Percentiles rank a stretch among this genome's conserved stretches.
phyloP scores from a whole-genome alignment of 37 sponge, comb jelly and placozoan genomes.

The Amphimedon queenslandica region DNA sequence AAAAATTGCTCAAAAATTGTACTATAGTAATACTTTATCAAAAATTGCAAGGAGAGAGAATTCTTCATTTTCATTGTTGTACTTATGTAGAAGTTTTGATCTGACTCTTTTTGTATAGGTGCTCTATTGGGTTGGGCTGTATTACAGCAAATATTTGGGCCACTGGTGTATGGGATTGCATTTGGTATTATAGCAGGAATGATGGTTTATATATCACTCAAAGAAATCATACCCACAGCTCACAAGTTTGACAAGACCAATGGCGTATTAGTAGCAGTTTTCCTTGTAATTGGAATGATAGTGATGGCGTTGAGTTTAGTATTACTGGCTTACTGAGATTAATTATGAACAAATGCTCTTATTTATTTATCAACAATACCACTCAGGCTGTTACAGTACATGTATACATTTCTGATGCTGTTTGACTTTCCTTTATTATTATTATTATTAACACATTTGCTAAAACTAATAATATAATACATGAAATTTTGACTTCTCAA shows the following conservation, averaged over 20 bases:
- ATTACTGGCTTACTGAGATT: slow-evolving; percentile 19
- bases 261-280: slow-evolving; percentile 17
- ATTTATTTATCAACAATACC: too few relatives aligned
- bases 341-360: neutral
- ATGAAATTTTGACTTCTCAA: too few relatives aligned
- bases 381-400: too few relatives aligned
- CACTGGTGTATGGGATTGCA: slow-evolving; percentile 48
- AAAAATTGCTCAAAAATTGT: neutral
- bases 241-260: slow-evolving; percentile 47
- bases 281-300: slow-evolving; percentile 49
- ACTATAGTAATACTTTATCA: too few relatives aligned
- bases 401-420: too few relatives aligned
- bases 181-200: slow-evolving; percentile 72
- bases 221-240: slow-evolving; percentile 60
- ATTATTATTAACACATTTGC: too few relatives aligned
- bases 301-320: slow-evolving; percentile 60
- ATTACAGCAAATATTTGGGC: slow-evolving; percentile 47
- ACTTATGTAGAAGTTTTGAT: too few relatives aligned
- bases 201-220: slow-evolving; percentile 71
- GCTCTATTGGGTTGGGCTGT: slow-evolving; percentile 55
- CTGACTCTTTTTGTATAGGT: slow-evolving; percentile 1
- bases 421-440: too few relatives aligned
- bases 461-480: too few relatives aligned
- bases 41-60: too few relatives aligned
- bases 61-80: too few relatives aligned